Evolutionary conservation across 2,888 invertebrate genomes (phyloP), one percentile per base, ranked within the genome.

Genomic region (Platerodrilus igneus): DNA sequence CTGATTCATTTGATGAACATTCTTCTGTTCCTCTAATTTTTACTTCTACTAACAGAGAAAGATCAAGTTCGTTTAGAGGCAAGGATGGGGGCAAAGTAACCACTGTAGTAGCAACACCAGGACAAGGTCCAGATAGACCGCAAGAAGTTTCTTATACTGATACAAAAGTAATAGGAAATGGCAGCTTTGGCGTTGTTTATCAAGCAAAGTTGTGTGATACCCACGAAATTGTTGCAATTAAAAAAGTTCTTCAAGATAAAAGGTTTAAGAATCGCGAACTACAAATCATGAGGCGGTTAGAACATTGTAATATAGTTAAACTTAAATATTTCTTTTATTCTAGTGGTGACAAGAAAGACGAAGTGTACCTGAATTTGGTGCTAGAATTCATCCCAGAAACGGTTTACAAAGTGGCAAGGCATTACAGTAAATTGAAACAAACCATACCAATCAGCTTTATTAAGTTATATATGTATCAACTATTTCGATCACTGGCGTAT

Each of bases 281-380:
- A 74, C 97, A 99, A 81, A 99, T 99, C 60, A 99, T 99, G 99
- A 83, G 97, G 73, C 89, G 94, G 72, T 78, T 99, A 77, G 95
- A 97, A 76, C 99, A 99, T 76, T 95, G 95, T 85, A 99, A 99
- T 79, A 97, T 99, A 80, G 97, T 99, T 70, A 94, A 95, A 81
- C 85, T 99, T 76, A 95, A 95, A 81, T 99, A 94, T 81, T 99
- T 95, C 86, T 99, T 99, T 82, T 99, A 99, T 79, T 97, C 97
- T 70, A 93, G 93, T 73, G 97, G 97, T 72, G 97, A 99, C 78
- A 97, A 95, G 94, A 97, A 96, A 77, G 97, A 99, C 78, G 99
- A 99, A 81, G 93, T 99, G 76, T 99, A 95, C 84, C 86, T 99
- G 78, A 99, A 99, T 79, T 79, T 99, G 81, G 97, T 99, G 76